A percentile compares a stretch with the other conserved stretches of the same genome.
These are phyloP conservation scores for Lanistes nyassanus DNA, from an alignment of 1,140 invertebrate species.

Conservation along the genomic window DNA sequence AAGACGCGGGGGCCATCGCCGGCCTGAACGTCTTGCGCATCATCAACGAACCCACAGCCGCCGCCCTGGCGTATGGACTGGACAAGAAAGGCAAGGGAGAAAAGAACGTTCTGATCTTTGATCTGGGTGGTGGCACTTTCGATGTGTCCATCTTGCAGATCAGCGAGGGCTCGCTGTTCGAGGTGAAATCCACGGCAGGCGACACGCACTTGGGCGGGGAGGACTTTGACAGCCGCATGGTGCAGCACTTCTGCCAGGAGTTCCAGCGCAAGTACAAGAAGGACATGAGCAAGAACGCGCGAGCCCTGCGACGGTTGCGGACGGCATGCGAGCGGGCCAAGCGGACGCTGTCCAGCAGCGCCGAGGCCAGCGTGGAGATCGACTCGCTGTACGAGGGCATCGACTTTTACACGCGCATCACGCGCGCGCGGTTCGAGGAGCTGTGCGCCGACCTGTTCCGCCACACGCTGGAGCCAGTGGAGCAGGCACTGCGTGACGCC, in stretches of 20 bases:
- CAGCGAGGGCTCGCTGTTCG: slow-evolving; percentile 74
- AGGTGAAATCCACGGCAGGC: slow-evolving; percentile 94
- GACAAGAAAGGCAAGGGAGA: slow-evolving; percentile 65
- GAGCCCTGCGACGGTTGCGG: slow-evolving; percentile 86
- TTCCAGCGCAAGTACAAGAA: slow-evolving; percentile 97
- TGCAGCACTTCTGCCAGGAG: slow-evolving; percentile 93
- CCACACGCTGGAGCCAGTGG: slow-evolving; percentile 91
- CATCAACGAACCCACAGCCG: slow-evolving; percentile 69
- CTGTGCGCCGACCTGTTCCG: slow-evolving; percentile 88
- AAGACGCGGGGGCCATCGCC: slow-evolving; percentile 63
- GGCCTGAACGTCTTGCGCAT: slow-evolving; percentile 73
- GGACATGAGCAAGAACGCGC: slow-evolving; percentile 86
- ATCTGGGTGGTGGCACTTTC: slow-evolving; percentile 60
- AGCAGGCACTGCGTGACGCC: slow-evolving; percentile 72
- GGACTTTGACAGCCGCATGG: slow-evolving; percentile 97
- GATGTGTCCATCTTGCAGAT: slow-evolving; percentile 59
- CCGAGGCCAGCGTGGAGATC: slow-evolving; percentile 52
- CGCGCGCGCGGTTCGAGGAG: slow-evolving; percentile 64
- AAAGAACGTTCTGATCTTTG: slow-evolving; percentile 70
- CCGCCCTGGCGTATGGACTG: slow-evolving; percentile 69
- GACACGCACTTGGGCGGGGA: slow-evolving; percentile 90
- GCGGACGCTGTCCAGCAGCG: slow-evolving; percentile 72
- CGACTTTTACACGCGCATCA: slow-evolving; percentile 66
- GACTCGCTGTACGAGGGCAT: slow-evolving; percentile 38
- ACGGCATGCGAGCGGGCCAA: slow-evolving; percentile 95